Evolutionary conservation across 2,113 vertebrate genomes (phyloP).

Genomic region (Coreoperca whiteheadi): DNA sequence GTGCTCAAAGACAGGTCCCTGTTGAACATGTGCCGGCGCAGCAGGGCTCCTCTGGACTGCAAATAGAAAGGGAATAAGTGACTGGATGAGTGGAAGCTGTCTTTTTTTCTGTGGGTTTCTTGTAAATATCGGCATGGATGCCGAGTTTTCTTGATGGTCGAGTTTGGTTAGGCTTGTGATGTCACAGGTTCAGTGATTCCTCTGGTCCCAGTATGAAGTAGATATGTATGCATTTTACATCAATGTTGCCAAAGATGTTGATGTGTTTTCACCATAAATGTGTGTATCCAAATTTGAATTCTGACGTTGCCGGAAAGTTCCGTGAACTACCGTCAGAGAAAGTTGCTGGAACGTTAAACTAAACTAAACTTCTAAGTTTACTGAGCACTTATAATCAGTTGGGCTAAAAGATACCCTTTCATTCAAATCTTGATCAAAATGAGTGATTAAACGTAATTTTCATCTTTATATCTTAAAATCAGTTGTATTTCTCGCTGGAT

Average conservation of each 20-base stretch:
- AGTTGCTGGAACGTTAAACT: no score
- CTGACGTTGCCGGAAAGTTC: no score
- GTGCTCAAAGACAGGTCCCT: neutral
- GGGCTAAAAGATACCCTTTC: no score
- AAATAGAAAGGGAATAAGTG: neutral
- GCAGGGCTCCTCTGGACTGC: slow-evolving; percentile 3
- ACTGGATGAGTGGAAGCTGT: neutral
- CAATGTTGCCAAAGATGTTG: neutral
- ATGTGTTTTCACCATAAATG: neutral
- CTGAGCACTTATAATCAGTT: no score
- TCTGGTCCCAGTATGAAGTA: neutral
- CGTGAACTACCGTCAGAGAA: no score
- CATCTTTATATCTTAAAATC: no score
- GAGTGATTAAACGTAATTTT: no score
- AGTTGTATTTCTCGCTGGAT: no score
- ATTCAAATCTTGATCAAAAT: no score
- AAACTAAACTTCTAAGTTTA: no score
- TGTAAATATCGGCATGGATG: neutral
- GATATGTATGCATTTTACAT: neutral
- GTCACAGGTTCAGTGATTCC: neutral
- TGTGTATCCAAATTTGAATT: neutral
- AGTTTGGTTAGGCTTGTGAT: no score
- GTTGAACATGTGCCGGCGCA: neutral
- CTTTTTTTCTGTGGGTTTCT: neutral
- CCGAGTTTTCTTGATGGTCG: neutral